Evolutionary conservation across 2,888 invertebrate species (phyloP).

Genomic region (Archips xylosteana): DNA sequence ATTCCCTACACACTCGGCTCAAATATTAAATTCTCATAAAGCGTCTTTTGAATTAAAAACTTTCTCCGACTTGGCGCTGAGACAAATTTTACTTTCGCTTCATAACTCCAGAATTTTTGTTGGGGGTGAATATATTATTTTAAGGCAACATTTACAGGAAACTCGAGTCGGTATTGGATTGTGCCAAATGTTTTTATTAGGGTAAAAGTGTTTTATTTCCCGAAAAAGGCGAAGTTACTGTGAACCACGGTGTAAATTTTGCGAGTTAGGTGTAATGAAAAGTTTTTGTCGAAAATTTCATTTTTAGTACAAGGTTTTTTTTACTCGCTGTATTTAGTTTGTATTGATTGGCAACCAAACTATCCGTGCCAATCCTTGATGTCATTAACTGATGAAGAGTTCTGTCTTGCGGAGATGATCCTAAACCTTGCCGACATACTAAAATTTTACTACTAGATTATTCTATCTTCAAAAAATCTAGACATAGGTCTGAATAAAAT

Average conservation of each 20-base stretch:
- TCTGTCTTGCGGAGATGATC: too few relatives aligned
- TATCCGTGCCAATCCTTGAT: too few relatives aligned
- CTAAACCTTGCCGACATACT: too few relatives aligned
- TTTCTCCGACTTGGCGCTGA: slow-evolving; percentile 36
- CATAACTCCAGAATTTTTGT: slow-evolving; percentile 36
- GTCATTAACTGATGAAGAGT: too few relatives aligned
- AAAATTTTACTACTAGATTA: too few relatives aligned
- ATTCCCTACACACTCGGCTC: slow-evolving; percentile 21
- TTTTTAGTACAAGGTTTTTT: too few relatives aligned
- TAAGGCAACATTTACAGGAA: slow-evolving; percentile 30
- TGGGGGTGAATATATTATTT: slow-evolving; percentile 38
- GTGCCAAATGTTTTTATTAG: slow-evolving; percentile 34
- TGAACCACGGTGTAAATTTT: background rate
- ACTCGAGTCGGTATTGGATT: slow-evolving; percentile 25
- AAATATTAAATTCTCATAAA: slow-evolving; percentile 41
- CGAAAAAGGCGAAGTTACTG: background rate
- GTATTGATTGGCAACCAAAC: too few relatives aligned
- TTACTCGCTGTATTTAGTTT: too few relatives aligned
- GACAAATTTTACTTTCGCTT: slow-evolving; percentile 37
- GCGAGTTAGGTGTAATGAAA: background rate
- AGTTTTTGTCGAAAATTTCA: background rate
- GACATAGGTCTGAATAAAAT: too few relatives aligned
- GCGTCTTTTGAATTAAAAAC: slow-evolving; percentile 37
- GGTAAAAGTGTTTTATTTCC: slow-evolving; percentile 22
- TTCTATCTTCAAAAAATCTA: too few relatives aligned